Evolutionary conservation across 1,140 invertebrate species (phyloP).

Genomic region (Neuroterus valhalla): DNA sequence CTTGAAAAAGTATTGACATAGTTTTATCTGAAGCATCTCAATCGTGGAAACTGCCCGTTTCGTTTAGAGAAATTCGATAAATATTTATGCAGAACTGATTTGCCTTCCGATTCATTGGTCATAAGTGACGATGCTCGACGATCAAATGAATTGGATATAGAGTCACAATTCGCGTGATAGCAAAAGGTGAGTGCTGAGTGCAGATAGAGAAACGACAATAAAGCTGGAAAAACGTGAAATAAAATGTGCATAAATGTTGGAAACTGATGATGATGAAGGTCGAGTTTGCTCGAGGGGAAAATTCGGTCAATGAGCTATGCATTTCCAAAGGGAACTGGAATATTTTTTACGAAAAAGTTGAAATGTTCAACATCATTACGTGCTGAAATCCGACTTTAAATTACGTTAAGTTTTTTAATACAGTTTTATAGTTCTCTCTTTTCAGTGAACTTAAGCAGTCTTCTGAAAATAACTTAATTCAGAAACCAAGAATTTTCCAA

Average conservation of each 20-base stretch:
- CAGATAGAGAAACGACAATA: background rate
- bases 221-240: background rate
- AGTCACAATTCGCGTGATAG: background rate
- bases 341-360: background rate
- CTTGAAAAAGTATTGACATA: no score
- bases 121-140: slow-evolving; percentile 6
- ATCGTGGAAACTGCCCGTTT: background rate
- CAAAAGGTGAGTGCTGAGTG: background rate
- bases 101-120: slow-evolving; percentile 5
- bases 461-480: no score
- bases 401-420: no score
- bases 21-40: no score
- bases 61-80: background rate
- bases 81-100: slow-evolving; percentile 5
- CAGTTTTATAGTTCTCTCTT: no score
- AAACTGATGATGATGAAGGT: slow-evolving; percentile 3
- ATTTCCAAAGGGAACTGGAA: background rate
- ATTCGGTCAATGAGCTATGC: background rate
- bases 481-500: no score
- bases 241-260: background rate
- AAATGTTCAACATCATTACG: background rate
- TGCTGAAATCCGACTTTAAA: no score
- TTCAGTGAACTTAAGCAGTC: no score
- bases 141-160: background rate
- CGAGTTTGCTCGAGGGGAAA: slow-evolving; percentile 2